Evolutionary conservation across 2,888 invertebrate species (phyloP).

Genomic region (Synanthedon formicaeformis): DNA sequence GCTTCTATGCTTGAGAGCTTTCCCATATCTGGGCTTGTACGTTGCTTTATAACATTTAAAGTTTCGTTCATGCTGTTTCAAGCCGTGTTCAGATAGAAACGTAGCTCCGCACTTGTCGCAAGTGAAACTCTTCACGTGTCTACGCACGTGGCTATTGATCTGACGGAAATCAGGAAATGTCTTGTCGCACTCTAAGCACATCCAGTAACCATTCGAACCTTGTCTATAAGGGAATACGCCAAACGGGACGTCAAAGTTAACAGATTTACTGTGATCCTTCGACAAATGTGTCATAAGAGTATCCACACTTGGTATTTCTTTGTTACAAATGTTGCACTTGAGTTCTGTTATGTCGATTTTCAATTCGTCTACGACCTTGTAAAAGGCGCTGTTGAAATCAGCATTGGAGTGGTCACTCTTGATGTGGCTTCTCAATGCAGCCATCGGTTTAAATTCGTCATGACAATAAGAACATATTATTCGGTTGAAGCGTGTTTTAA

Average conservation of each 20-base stretch:
- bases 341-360: slow-evolving; percentile 57
- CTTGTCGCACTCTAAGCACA: slow-evolving; percentile 56
- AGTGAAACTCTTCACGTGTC: slow-evolving; percentile 54
- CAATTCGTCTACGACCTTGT: slow-evolving; percentile 53
- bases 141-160: slow-evolving; percentile 52
- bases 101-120: slow-evolving; percentile 59
- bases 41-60: slow-evolving; percentile 56
- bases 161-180: slow-evolving; percentile 50
- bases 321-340: slow-evolving; percentile 45
- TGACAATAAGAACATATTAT: slow-evolving; percentile 60
- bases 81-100: slow-evolving; percentile 50
- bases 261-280: slow-evolving; percentile 37
- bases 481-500: slow-evolving; percentile 61
- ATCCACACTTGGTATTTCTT: slow-evolving; percentile 39
- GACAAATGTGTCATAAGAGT: slow-evolving; percentile 49
- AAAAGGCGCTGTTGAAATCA: slow-evolving; percentile 56
- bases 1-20: slow-evolving; percentile 50
- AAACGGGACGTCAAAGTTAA: slow-evolving; percentile 52
- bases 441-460: slow-evolving; percentile 55
- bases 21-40: slow-evolving; percentile 55
- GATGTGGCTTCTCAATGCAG: slow-evolving; percentile 47
- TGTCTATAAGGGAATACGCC: slow-evolving; percentile 58
- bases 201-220: slow-evolving; percentile 43
- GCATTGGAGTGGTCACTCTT: slow-evolving; percentile 42
- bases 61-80: slow-evolving; percentile 51